These are phyloP conservation scores for Gibbula magus DNA, from an alignment of 2,888 invertebrate genomes.

Conservation along the genomic window DNA sequence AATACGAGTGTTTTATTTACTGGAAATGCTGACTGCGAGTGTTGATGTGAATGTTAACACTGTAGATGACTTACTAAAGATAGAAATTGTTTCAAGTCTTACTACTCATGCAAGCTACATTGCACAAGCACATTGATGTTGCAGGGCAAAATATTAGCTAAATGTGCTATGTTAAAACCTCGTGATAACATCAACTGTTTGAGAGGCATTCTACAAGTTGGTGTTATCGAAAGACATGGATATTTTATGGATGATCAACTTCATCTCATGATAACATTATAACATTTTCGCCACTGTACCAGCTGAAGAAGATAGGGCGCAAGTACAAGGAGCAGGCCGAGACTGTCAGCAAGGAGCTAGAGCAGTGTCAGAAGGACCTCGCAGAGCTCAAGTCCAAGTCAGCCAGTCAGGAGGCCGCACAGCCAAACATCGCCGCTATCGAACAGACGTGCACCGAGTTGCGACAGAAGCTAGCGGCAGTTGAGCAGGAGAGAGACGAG, in stretches of 20 bases:
- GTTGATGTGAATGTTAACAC: too few relatives aligned
- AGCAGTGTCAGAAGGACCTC: slow-evolving; percentile 38
- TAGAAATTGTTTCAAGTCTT: too few relatives aligned
- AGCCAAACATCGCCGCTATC: slow-evolving; percentile 33
- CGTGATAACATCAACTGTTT: too few relatives aligned
- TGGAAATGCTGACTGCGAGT: too few relatives aligned
- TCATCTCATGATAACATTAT: background rate
- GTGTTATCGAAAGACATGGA: too few relatives aligned
- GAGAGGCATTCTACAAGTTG: too few relatives aligned
- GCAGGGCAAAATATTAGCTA: too few relatives aligned
- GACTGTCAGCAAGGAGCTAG: slow-evolving; percentile 79
- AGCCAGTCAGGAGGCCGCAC: slow-evolving; percentile 38
- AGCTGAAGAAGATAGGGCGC: slow-evolving; percentile 88
- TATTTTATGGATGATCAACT: background rate
- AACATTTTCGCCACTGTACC: slow-evolving; percentile 16
- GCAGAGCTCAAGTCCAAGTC: slow-evolving; percentile 67
- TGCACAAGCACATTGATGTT: too few relatives aligned
- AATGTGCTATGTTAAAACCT: too few relatives aligned
- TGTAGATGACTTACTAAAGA: too few relatives aligned
- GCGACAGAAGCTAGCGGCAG: slow-evolving; percentile 29
- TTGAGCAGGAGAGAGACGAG: slow-evolving; percentile 79
- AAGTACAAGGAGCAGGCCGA: slow-evolving; percentile 93
- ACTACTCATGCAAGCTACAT: too few relatives aligned
- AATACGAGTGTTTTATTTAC: too few relatives aligned
- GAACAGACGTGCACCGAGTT: slow-evolving; percentile 39